Evolutionary conservation across 2,888 invertebrate species (phyloP).

Genomic region (Tuberolachnus salignus): DNA sequence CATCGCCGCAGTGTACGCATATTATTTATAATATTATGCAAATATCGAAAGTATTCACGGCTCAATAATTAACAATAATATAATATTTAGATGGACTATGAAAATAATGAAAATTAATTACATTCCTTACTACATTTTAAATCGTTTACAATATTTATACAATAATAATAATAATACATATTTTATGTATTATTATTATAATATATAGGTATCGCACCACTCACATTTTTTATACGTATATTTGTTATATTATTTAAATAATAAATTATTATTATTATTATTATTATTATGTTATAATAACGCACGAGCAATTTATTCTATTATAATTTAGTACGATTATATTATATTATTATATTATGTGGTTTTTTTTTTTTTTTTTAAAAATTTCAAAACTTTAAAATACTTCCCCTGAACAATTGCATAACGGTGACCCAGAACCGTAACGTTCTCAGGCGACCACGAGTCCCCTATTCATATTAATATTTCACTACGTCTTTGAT

Average conservation of each 20-base stretch:
- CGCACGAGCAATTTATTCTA: slow-evolving; percentile 39
- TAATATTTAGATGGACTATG: not conserved
- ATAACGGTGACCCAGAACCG: too few relatives aligned
- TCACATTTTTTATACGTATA: slow-evolving; percentile 1
- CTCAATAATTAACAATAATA: slow-evolving; percentile 30
- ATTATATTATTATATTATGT: not conserved
- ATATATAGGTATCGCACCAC: slow-evolving; percentile 40
- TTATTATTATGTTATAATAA: slow-evolving; percentile 11
- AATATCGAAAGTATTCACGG: slow-evolving; percentile 18
- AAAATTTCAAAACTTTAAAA: too few relatives aligned
- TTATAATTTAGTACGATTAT: too few relatives aligned
- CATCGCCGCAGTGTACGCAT: not conserved
- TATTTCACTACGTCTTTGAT: not conserved
- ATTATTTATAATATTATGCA: too few relatives aligned
- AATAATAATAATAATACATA: too few relatives aligned
- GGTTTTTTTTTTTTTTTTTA: slow-evolving; percentile 24
- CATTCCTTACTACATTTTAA: slow-evolving; percentile 33
- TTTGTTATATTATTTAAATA: not conserved
- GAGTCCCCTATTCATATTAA: too few relatives aligned
- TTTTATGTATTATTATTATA: not conserved
- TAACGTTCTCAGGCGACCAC: too few relatives aligned
- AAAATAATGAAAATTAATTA: slow-evolving; percentile 10
- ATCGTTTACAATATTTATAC: not conserved
- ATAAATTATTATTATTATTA: too few relatives aligned
- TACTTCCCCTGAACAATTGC: too few relatives aligned